These are phyloP conservation scores for Torymus auratus DNA, from an alignment of 2,888 invertebrate genomes.

Conservation along the genomic window DNA sequence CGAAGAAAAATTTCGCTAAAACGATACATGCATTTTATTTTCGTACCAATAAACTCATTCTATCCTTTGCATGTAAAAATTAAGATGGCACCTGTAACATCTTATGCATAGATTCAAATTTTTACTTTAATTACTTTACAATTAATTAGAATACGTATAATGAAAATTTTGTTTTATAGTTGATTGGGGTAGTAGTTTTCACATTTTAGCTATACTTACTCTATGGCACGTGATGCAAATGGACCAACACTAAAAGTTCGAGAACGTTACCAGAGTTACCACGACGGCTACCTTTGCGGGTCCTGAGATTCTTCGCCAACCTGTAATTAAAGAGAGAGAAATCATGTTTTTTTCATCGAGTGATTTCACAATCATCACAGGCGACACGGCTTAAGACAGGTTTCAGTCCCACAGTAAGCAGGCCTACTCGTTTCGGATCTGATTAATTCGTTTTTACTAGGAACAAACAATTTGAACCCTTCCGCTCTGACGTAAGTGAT, in stretches of 20 bases:
- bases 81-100: no score
- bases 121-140: no score
- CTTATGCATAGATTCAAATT: no score
- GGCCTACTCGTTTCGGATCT: not conserved
- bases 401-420: constrained; percentile 36
- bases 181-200: no score
- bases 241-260: constrained; percentile 90
- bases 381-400: constrained; percentile 10
- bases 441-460: not conserved
- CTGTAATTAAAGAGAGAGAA: constrained; percentile 76
- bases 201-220: constrained; percentile 66
- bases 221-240: constrained; percentile 92
- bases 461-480: constrained; percentile 11
- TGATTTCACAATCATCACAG: constrained; percentile 36
- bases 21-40: no score
- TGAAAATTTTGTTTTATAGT: no score
- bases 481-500: constrained; percentile 15
- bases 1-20: no score
- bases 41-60: no score
- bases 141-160: no score
- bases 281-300: constrained; percentile 89
- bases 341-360: constrained; percentile 43
- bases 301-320: constrained; percentile 88
- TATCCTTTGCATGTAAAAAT: no score
- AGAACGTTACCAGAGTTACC: constrained; percentile 91